Evolutionary conservation across 2,113 vertebrate genomes (phyloP).

Genomic region (Hirundichthys speculiger): DNA sequence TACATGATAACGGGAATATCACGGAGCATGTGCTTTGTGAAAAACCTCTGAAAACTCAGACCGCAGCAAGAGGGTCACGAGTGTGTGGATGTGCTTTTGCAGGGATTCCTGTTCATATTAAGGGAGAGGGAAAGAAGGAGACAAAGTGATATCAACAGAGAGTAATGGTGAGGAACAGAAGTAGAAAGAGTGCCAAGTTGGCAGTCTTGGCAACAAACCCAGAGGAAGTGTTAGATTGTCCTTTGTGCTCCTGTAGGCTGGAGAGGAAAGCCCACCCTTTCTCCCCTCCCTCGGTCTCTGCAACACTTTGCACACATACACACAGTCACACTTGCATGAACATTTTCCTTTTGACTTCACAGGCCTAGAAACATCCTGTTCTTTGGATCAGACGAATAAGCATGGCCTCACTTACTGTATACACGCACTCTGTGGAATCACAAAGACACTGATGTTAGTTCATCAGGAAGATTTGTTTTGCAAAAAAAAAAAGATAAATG

Average conservation of each 20-base stretch:
- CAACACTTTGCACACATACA: conserved; percentile 30
- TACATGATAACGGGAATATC: conserved; percentile 21
- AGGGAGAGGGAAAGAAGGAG: conserved; percentile 19
- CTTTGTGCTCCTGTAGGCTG: conserved; percentile 81
- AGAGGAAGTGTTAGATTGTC: conserved; percentile 84
- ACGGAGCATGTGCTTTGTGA: not conserved
- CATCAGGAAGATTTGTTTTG: conserved; percentile 24
- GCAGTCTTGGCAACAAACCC: conserved; percentile 80
- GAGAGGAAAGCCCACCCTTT: conserved; percentile 73
- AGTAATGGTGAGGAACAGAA: conserved; percentile 58
- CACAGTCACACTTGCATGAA: conserved; percentile 61
- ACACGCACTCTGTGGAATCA: conserved; percentile 38
- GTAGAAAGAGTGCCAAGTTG: conserved; percentile 78
- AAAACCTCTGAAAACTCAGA: not conserved
- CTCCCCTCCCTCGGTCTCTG: conserved; percentile 16
- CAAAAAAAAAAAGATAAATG: conserved; percentile 21
- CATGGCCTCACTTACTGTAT: conserved; percentile 53
- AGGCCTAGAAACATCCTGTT: conserved; percentile 80
- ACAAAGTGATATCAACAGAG: conserved; percentile 34
- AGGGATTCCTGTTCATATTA: conserved; percentile 30
- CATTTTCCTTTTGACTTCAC: conserved; percentile 71
- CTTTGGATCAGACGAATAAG: conserved; percentile 74
- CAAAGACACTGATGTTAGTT: conserved; percentile 16
- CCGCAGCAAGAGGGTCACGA: not conserved
- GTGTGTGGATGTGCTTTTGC: conserved; percentile 11